Evolutionary conservation across 2,797 vertebrate species (phyloP).

Genomic region (Thripadectes ignobilis): DNA sequence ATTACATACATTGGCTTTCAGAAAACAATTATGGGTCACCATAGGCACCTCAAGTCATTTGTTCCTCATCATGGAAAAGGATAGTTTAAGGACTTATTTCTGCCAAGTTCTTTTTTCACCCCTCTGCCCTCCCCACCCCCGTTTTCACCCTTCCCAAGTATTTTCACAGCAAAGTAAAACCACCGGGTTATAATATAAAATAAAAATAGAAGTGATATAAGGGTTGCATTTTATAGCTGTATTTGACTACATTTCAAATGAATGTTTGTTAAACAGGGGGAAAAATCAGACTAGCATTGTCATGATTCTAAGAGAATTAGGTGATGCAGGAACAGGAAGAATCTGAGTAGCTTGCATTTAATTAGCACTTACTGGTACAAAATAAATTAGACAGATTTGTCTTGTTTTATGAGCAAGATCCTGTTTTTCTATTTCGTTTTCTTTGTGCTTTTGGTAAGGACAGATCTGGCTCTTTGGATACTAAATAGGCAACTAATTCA

Average conservation of each 20-base stretch:
- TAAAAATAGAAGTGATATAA: slow-evolving; percentile 80
- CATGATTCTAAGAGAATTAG: slow-evolving; percentile 83
- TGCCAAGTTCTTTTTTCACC: slow-evolving; percentile 64
- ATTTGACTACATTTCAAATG: slow-evolving; percentile 86
- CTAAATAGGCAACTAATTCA: slow-evolving; percentile 94
- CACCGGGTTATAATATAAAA: slow-evolving; percentile 76
- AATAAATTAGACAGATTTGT: slow-evolving; percentile 88
- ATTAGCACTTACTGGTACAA: slow-evolving; percentile 90
- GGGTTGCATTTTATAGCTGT: slow-evolving; percentile 79
- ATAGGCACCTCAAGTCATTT: slow-evolving; percentile 65
- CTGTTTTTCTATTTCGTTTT: slow-evolving; percentile 90
- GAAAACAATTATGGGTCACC: slow-evolving; percentile 68
- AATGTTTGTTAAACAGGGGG: slow-evolving; percentile 87
- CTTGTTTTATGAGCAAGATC: slow-evolving; percentile 92
- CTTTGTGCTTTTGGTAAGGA: slow-evolving; percentile 91
- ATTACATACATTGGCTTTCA: slow-evolving; percentile 57
- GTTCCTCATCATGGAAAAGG: slow-evolving; percentile 62
- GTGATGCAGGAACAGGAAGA: slow-evolving; percentile 86
- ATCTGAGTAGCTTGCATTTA: slow-evolving; percentile 88
- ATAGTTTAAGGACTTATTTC: slow-evolving; percentile 73
- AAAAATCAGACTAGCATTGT: slow-evolving; percentile 83
- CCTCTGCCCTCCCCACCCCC: not conserved
- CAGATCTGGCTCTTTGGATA: slow-evolving; percentile 91
- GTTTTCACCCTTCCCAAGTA: not conserved
- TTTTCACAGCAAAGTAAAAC: slow-evolving; percentile 76